Evolutionary conservation across 92 coral and sea anemone species (phyloP), one percentile per base, ranked within the genome.

Genomic region (Zoanthus gigantus): DNA sequence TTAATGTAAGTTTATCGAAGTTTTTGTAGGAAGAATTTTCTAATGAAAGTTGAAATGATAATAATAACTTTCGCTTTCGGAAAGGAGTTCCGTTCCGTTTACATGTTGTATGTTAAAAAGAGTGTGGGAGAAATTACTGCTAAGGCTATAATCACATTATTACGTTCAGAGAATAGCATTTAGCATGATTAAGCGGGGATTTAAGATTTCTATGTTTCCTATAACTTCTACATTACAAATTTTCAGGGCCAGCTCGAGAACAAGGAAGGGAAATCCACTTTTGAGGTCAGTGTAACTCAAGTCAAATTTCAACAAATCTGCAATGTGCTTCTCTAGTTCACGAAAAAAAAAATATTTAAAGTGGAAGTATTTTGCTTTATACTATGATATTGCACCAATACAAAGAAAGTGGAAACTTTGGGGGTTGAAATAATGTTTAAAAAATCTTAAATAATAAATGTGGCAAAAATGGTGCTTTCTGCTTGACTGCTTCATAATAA

Each of bases 1-100:
- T 56, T 97, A 75, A 97, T 83, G 99, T 97, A 61, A 94, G 99
- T 81, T 65, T 80, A 8, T 13, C 6, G 2, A 30, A 18, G 1
- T 48, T 80, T 34, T 66, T 18, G 29, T 37, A 16, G 9, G 57
- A 28, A 50, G 50, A 75, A n/a, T 54, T 9, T 10, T 37, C n/a
- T 72, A 9, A 37, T 13, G 4, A 9, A 7, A 50, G 4, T 28
- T 37, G 34, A 14, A 50, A 77, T 23, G 6, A 18, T 15, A 12
- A 1, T 44, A 17, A n/a, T 23, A 34, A 10, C 7, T 69, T 69
- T 69, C 74, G 15, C 74, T 69, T 31, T 69, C 46, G 74, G 45
- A 32, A 9, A 1, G 17, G 30, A 12, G 29, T 58, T 53, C 58
- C 16, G 17, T 58, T 14, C 6, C 16, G 17, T 58, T 14, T 0